These are phyloP conservation scores for Coenonympha glycerion DNA, from an alignment of 2,888 invertebrate species.

Conservation along the genomic window DNA sequence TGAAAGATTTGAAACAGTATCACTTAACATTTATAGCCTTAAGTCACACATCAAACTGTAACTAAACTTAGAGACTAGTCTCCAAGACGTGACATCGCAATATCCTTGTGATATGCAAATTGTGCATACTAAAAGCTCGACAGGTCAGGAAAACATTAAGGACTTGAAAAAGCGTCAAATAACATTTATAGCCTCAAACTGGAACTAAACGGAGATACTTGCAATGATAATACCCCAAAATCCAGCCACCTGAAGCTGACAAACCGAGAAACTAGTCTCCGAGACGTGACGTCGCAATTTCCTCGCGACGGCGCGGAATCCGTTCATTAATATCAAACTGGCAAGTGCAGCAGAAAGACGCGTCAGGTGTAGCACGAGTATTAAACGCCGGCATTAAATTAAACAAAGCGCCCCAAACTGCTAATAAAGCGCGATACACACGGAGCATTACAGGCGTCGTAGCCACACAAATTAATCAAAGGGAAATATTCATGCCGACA, in stretches of 20 bases:
- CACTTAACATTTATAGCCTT: too few species aligned
- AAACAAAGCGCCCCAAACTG: constrained; percentile 40
- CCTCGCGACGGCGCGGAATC: not conserved
- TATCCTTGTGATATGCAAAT: too few species aligned
- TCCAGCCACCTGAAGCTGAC: not conserved
- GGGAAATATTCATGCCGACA: constrained; percentile 73
- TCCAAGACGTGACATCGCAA: too few species aligned
- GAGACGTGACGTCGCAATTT: constrained; percentile 7
- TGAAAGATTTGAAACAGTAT: too few species aligned
- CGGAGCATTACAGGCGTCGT: constrained; percentile 23
- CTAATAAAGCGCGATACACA: constrained; percentile 48
- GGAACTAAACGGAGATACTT: too few species aligned
- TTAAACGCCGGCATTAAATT: constrained; percentile 30
- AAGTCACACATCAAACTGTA: too few species aligned
- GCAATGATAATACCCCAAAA: not conserved
- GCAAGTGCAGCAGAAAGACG: constrained; percentile 11
- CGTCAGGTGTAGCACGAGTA: constrained; percentile 18
- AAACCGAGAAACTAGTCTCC: constrained; percentile 4
- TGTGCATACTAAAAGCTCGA: too few species aligned
- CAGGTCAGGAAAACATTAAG: too few species aligned
- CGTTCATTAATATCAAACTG: constrained; percentile 10
- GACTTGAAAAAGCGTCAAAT: too few species aligned
- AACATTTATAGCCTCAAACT: too few species aligned
- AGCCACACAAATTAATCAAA: constrained; percentile 67
- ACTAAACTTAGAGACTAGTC: too few species aligned